Evolutionary conservation across 2,113 vertebrate genomes (phyloP).

Genomic region (Psephotus haematonotus): DNA sequence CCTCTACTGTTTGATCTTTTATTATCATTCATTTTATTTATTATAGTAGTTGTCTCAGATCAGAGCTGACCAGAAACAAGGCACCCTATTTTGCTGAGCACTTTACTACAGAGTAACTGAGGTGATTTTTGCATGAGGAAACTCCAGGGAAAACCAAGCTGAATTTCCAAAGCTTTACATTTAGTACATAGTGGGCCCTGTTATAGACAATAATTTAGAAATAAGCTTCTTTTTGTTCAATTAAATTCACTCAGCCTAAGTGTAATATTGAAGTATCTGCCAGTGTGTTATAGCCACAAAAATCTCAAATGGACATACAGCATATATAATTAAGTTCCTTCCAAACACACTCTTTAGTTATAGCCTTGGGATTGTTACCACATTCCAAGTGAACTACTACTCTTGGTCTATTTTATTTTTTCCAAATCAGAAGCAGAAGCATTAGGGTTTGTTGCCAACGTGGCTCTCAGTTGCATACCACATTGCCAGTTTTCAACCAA

Average conservation of each 20-base stretch:
- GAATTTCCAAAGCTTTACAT: background rate
- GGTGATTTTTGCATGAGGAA: background rate
- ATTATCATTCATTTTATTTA: background rate
- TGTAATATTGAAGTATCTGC: background rate
- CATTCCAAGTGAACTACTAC: background rate
- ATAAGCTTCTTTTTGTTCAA: background rate
- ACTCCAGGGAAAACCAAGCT: background rate
- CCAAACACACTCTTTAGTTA: background rate
- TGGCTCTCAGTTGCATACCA: background rate
- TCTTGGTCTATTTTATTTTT: no score
- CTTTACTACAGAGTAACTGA: background rate
- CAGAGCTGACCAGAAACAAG: background rate
- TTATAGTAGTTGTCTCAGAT: background rate
- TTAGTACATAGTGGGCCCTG: background rate
- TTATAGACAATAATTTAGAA: background rate
- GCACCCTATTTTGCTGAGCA: background rate
- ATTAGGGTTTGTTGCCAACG: background rate
- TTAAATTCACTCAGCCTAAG: background rate
- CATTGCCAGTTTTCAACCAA: background rate
- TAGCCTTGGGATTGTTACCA: background rate
- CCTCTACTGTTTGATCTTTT: background rate
- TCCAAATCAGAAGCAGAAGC: background rate
- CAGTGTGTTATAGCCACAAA: background rate
- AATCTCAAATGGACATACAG: background rate
- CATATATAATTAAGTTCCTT: background rate